Percentiles rank a stretch among this genome's conserved stretches.
These are phyloP conservation scores for Bettongia penicillata DNA, from an alignment of 2,113 vertebrate species.

Conservation along the genomic window DNA sequence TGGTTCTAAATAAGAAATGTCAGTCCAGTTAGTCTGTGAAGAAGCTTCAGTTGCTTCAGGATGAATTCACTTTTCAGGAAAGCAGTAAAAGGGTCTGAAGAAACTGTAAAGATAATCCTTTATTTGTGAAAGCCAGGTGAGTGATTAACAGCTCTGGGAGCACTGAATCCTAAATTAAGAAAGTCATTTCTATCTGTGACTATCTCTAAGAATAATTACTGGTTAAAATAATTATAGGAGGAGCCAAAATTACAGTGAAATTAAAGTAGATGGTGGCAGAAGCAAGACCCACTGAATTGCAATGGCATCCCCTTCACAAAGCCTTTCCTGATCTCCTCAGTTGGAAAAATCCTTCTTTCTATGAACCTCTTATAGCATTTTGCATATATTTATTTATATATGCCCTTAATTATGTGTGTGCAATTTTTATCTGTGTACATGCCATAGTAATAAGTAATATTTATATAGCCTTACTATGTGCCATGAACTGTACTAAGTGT, in stretches of 20 bases:
- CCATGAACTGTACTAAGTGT: not conserved
- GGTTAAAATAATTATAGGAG: not conserved
- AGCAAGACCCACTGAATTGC: not conserved
- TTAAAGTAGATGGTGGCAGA: not conserved
- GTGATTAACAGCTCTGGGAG: not conserved
- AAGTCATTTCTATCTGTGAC: not conserved
- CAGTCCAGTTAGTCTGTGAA: constrained; percentile 37
- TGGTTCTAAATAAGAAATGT: constrained; percentile 36
- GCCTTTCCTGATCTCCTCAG: not conserved
- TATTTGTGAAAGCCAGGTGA: constrained; percentile 65
- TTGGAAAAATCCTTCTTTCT: not conserved
- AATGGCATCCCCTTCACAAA: not conserved
- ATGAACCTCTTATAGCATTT: not conserved
- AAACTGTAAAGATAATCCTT: constrained; percentile 57
- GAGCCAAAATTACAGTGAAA: not conserved
- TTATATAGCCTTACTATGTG: not conserved
- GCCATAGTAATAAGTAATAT: not conserved
- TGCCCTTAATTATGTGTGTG: not conserved
- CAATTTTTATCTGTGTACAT: not conserved
- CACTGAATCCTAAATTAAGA: not conserved
- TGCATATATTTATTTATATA: not conserved
- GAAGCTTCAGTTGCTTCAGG: not conserved
- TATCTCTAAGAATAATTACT: not conserved
- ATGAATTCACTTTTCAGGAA: constrained; percentile 30
- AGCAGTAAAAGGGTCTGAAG: constrained; percentile 38